Evolutionary conservation across 2,797 vertebrate genomes (phyloP).

Genomic region (Anisognathus igniventris): DNA sequence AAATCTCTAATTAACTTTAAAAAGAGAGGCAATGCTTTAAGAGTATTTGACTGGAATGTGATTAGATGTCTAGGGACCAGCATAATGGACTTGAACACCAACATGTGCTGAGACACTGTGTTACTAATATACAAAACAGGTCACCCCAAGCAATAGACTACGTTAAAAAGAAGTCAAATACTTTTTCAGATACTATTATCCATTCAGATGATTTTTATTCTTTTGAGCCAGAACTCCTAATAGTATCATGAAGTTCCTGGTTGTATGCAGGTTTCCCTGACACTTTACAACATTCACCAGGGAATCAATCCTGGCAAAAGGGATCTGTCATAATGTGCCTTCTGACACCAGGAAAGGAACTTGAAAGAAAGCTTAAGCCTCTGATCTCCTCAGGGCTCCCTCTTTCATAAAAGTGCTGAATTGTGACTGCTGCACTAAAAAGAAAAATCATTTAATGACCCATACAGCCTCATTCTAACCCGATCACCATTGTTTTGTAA

Average conservation of each 20-base stretch:
- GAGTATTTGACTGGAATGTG: neutral
- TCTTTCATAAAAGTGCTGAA: slow-evolving; percentile 6
- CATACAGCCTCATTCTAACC: neutral
- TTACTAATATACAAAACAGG: neutral
- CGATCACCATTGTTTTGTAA: neutral
- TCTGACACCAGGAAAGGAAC: neutral
- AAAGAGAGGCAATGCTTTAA: neutral
- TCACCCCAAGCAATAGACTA: neutral
- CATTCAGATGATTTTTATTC: neutral
- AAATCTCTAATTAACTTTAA: neutral
- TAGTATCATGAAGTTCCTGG: neutral
- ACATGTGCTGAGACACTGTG: neutral
- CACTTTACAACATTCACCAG: neutral
- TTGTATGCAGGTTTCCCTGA: neutral
- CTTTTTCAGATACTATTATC: neutral
- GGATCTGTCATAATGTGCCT: neutral
- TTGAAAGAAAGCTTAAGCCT: neutral
- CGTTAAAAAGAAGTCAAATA: neutral
- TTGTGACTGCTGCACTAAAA: neutral
- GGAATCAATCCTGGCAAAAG: neutral
- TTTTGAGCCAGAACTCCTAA: neutral
- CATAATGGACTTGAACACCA: neutral
- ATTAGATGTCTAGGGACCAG: neutral
- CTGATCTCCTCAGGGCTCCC: neutral
- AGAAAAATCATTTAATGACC: neutral